Conservation (phyloP, 2,113 vertebrate genomes). For the Cepphus grylle region DNA sequence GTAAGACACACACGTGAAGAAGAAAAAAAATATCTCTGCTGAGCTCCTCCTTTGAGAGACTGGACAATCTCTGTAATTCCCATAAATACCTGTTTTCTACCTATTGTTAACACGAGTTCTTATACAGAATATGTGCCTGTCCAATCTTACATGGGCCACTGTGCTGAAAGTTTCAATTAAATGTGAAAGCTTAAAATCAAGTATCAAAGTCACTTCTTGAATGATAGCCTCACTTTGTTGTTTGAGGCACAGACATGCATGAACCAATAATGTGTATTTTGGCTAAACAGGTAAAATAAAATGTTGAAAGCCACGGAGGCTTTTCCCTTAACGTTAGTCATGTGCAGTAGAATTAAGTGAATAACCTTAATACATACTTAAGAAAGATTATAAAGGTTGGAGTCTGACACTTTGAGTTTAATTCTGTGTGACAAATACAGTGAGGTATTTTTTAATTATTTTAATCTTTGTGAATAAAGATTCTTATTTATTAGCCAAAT, state of each 20-base stretch:
- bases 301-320: neutral
- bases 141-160: rapidly evolving
- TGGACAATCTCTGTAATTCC: neutral
- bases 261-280: neutral
- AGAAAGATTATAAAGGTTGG: neutral
- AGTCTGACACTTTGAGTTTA: neutral
- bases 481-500: conserved; percentile 34
- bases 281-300: neutral
- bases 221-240: neutral
- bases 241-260: neutral
- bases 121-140: neutral
- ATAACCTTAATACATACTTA: neutral
- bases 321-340: neutral
- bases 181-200: neutral
- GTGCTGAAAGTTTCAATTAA: neutral
- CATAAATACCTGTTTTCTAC: neutral
- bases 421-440: neutral
- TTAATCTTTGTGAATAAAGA: neutral
- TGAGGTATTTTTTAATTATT: neutral
- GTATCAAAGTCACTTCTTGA: neutral
- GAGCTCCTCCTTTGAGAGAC: neutral
- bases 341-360: neutral
- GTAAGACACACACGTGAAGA: neutral
- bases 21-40: neutral
- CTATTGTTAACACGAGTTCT: neutral